Base-by-base conservation (phyloP, 2,113 vertebrate genomes). In the Indicator indicator region DNA sequence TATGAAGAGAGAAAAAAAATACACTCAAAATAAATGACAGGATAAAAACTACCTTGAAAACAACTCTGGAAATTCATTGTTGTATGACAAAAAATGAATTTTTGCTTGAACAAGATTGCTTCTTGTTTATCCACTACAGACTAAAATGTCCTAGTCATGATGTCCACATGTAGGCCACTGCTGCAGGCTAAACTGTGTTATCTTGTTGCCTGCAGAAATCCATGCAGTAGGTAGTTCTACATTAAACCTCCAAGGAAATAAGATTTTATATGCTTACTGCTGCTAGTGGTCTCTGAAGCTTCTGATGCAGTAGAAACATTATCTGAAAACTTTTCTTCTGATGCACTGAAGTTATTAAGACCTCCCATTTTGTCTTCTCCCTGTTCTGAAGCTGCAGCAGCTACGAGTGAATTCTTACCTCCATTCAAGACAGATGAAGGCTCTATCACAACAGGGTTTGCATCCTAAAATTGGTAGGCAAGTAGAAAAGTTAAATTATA, bases 301-400 rank as follows among this genome's bases (percentile, higher is more conserved):
- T 99, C 99, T 38, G 99, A 99, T 71, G 99, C 98, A 89, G 98
- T 98, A 96, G 99, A 99, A 97, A 99, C 97, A 74, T 98, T 98
- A 96, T 99, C 99, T 55, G 98, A 98, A 82, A 98, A 98, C 96
- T 98, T 99, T 93, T 99, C 99, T 96, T 99, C 99, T 24, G 98
- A 95, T 88, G 98, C 97, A 96, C 97, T 98, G 96, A 97, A 92
- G 38, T 95, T 97, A 97, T 97, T 97, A 72, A 98, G 96, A 91
- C 94, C 97, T 94, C 98, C 97, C 59, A 94, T 83, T 92, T 96
- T 98, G 71, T 98, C 98, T 59, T 98, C 98, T 83, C 92, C 85
- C 33, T 98, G 98, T 83, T 99, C 98, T 69, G 98, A 28, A 40
- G 97, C 82, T 86, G 96, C 79, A 81, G 96, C 84, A 97, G 97